Percentiles rank a stretch among this genome's conserved stretches.
Evolutionary conservation across 2,797 vertebrate genomes (phyloP).

Genomic region (Phoeniculus purpureus): DNA sequence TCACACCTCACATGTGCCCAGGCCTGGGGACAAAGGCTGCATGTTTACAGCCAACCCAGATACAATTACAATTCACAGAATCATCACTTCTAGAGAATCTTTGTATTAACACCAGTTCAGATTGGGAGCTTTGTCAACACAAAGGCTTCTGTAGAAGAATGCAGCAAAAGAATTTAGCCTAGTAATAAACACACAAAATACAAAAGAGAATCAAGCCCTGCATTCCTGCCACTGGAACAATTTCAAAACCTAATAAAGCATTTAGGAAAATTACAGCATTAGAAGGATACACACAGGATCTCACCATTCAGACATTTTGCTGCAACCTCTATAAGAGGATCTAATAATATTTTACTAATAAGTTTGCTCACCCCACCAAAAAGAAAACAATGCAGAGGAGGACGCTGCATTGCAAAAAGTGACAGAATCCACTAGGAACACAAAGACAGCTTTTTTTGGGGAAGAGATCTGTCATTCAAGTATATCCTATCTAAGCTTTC

Average conservation of each 20-base stretch:
- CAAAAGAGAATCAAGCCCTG: neutral
- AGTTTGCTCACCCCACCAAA: neutral
- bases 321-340: neutral
- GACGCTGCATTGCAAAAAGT: neutral
- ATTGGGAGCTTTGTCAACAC: constrained; percentile 6
- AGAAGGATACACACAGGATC: neutral
- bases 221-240: neutral
- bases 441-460: constrained; percentile 10
- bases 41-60: constrained; percentile 22
- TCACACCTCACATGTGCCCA: neutral
- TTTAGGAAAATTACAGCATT: neutral
- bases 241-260: neutral
- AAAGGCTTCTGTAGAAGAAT: neutral
- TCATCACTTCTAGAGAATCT: constrained; percentile 18
- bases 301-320: neutral
- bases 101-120: constrained; percentile 12
- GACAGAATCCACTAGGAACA: neutral
- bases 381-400: neutral
- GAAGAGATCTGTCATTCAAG: constrained; percentile 10
- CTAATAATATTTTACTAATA: neutral
- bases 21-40: constrained; percentile 23
- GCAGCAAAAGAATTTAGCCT: neutral
- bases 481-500: constrained; percentile 38
- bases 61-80: constrained; percentile 29
- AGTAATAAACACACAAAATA: neutral